Evolutionary conservation across 1,140 invertebrate species (phyloP).

Genomic region (Eupeodes corollae): DNA sequence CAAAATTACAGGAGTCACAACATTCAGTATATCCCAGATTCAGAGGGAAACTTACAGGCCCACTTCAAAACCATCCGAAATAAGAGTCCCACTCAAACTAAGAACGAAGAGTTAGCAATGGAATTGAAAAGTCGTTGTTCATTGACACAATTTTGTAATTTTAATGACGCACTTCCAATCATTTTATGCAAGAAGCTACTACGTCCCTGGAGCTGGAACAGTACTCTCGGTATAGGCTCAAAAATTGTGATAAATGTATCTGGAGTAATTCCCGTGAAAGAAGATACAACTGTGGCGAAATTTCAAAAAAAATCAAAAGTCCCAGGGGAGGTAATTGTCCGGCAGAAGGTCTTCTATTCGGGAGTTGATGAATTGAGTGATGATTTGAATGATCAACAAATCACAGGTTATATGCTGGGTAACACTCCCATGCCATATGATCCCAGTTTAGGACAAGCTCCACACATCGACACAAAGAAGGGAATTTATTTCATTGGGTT

Average conservation of each 20-base stretch:
- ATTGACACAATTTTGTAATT: constrained; percentile 24
- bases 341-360: constrained; percentile 18
- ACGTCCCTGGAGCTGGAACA: constrained; percentile 26
- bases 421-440: constrained; percentile 29
- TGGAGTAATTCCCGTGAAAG: constrained; percentile 30
- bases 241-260: constrained; percentile 17
- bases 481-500: constrained; percentile 30
- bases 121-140: constrained; percentile 16
- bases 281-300: constrained; percentile 20
- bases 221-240: constrained; percentile 22
- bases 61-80: constrained; percentile 11
- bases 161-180: constrained; percentile 18
- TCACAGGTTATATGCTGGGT: constrained; percentile 32
- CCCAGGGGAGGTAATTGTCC: constrained; percentile 14
- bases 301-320: constrained; percentile 23
- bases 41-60: constrained; percentile 10
- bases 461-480: constrained; percentile 8
- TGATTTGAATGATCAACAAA: constrained; percentile 17
- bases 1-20: constrained; percentile 17
- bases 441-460: constrained; percentile 15
- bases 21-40: constrained; percentile 20
- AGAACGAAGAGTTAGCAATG: constrained; percentile 24
- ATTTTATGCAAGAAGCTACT: constrained; percentile 16
- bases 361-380: constrained; percentile 19
- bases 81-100: constrained; percentile 11